These are phyloP conservation scores for Zenarchopterus dispar DNA, from an alignment of 2,797 vertebrate genomes.

Conservation along the genomic window DNA sequence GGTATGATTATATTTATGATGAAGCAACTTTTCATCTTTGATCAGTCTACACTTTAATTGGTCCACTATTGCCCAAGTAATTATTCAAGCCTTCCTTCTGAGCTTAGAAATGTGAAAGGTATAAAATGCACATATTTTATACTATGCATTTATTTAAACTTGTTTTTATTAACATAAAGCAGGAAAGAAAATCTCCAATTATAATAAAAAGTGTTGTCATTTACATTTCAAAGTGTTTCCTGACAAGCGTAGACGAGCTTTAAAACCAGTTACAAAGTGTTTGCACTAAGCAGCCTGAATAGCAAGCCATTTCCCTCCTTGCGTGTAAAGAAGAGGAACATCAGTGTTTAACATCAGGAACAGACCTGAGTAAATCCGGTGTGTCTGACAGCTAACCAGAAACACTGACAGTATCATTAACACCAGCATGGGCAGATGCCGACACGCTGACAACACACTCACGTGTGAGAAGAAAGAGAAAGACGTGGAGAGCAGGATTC, in stretches of 20 bases:
- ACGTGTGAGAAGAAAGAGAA: conserved; percentile 37
- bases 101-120: neutral
- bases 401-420: conserved; percentile 81
- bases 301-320: conserved; percentile 59
- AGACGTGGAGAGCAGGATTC: conserved; percentile 35
- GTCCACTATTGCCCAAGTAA: neutral
- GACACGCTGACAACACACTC: conserved; percentile 71
- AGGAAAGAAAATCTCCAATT: neutral
- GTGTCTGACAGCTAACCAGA: conserved; percentile 78
- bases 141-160: conserved; percentile 1
- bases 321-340: conserved; percentile 70
- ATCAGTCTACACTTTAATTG: too few relatives aligned
- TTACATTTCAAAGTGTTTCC: conserved; percentile 41
- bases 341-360: conserved; percentile 80
- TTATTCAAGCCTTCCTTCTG: neutral
- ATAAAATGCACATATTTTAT: neutral
- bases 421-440: conserved; percentile 61
- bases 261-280: conserved; percentile 50
- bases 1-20: too few relatives aligned
- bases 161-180: conserved; percentile 4
- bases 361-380: conserved; percentile 69
- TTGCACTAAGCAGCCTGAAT: conserved; percentile 66
- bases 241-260: conserved; percentile 42
- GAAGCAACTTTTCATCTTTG: too few relatives aligned
- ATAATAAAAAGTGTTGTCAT: conserved; percentile 19